Base-by-base conservation (phyloP, 2,888 invertebrate species). In the Pristionchus entomophagus region DNA sequence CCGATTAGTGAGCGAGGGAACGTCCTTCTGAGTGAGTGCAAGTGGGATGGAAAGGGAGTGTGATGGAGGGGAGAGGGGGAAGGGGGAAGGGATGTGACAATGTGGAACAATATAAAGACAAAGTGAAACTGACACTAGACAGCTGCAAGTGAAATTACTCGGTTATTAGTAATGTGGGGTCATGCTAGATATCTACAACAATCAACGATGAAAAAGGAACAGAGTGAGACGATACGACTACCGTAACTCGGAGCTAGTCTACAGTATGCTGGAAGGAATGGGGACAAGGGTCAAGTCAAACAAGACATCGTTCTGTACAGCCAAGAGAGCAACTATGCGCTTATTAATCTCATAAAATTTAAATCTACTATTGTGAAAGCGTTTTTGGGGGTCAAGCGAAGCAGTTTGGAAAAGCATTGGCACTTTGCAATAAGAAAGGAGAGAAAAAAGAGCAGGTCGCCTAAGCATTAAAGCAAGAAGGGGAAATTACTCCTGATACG, bases 271-370 rank as follows among this genome's bases (percentile, higher is more conserved):
- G 35, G 32, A 6, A 17, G 19, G 26, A 35, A n/a, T 19, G 56
- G 56, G n/a, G 19, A 65, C 35, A 35, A 65, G 65, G 19, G 19
- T 35, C 6, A 5, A 65, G 65, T 45, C 41, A 45, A n/a, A 10
- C 22, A 26, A 73, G 73, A 45, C 41, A 38, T 73, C 38, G 73
- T 22, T 73, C 10, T 73, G 26, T 73, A 73, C 73, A 73, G 35
- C 29, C 73, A 73, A 73, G 41, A 38, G 8, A 73, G 41, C 73
- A 73, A 35, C 65, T 65, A 65, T 32, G 73, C 73, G 73, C 41
- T n/a, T 73, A 73, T 73, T 26, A 73, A 73, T 73, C 26, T 73
- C 73, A 73, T n/a, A n/a, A n/a, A n/a, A 73, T 38, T 73, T n/a
- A 5, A 73, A 22, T 73, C 73, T 73, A 38, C 73, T 73, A 38